Conservation (phyloP, 2,797 vertebrate genomes). For the Aselliscus stoliczkanus region DNA sequence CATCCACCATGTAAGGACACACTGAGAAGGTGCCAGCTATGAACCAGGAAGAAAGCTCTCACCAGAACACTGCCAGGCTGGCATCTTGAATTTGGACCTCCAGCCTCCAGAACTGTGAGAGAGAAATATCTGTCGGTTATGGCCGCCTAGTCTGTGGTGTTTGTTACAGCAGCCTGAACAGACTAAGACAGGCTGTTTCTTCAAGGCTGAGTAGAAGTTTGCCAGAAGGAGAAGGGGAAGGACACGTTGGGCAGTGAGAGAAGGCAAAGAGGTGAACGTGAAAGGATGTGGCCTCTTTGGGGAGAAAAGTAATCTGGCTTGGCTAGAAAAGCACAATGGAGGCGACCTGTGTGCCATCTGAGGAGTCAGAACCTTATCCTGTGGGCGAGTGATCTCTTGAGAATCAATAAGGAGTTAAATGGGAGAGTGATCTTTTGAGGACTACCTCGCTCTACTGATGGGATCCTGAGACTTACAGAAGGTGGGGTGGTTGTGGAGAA, state of each 20-base stretch:
- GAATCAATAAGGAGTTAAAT: not conserved
- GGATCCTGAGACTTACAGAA: not conserved
- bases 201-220: not conserved
- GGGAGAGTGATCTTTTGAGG: not conserved
- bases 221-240: not conserved
- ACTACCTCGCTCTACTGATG: rapidly evolving
- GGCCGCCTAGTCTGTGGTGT: not conserved
- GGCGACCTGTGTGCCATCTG: not conserved
- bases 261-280: not conserved
- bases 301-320: not conserved
- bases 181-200: not conserved
- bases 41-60: not conserved
- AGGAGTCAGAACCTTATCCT: not conserved
- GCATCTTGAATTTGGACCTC: not conserved
- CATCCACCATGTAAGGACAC: rapidly evolving
- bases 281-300: rapidly evolving
- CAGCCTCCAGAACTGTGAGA: not conserved
- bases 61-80: rapidly evolving
- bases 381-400: not conserved
- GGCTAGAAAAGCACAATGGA: not conserved
- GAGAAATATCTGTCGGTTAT: too few relatives aligned
- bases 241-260: rapidly evolving
- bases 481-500: not conserved
- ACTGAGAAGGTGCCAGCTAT: not conserved
- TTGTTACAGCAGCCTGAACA: not conserved